Percentiles rank a stretch among this genome's conserved stretches.
These are phyloP conservation scores for Gryllus longicercus DNA, from an alignment of 2,888 invertebrate species.

Conservation along the genomic window DNA sequence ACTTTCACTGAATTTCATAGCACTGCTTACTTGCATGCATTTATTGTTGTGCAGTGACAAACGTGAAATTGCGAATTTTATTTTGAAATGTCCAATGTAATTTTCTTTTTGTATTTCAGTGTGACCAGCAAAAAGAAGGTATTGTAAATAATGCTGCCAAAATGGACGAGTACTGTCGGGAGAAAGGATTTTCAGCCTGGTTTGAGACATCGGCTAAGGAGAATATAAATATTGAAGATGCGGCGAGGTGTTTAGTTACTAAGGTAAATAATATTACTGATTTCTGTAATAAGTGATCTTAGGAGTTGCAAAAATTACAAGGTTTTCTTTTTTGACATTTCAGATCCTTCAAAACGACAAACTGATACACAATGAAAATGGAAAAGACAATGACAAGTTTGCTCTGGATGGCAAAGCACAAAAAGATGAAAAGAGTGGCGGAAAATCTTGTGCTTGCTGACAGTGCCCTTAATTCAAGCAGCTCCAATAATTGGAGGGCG, in stretches of 20 bases:
- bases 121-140: constrained; percentile 88
- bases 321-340: constrained; percentile 37
- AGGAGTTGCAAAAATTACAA: not conserved
- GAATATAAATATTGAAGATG: constrained; percentile 93
- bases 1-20: too few species aligned
- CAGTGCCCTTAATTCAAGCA: constrained; percentile 38
- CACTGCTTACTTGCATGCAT: not conserved
- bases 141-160: constrained; percentile 74
- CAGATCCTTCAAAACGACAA: constrained; percentile 78
- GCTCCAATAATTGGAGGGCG: not conserved
- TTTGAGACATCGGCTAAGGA: constrained; percentile 96
- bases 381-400: constrained; percentile 65
- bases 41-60: not conserved
- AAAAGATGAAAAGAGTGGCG: constrained; percentile 39
- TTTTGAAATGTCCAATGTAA: not conserved
- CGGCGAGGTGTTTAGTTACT: constrained; percentile 84
- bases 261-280: constrained; percentile 58
- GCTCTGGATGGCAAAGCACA: constrained; percentile 53
- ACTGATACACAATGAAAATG: constrained; percentile 65
- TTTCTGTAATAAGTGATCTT: not conserved
- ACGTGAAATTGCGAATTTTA: not conserved
- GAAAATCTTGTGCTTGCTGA: constrained; percentile 61
- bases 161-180: constrained; percentile 91
- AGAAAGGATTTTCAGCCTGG: constrained; percentile 92
- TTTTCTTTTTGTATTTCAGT: constrained; percentile 52